phyloP scores from a whole-genome alignment of 2,113 vertebrate genomes.

The Mustelus asterias region DNA sequence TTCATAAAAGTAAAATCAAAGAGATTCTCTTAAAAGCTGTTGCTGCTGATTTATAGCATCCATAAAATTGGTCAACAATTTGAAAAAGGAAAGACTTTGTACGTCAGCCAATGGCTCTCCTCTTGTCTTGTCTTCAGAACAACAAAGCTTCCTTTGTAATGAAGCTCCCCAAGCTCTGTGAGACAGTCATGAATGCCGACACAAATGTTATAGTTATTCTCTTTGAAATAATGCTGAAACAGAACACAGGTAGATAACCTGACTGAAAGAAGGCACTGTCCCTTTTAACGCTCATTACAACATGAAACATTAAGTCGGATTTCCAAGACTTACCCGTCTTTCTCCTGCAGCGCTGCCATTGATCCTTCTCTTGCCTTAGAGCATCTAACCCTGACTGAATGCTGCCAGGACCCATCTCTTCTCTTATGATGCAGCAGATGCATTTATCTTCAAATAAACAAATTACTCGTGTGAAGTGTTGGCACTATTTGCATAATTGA shows the following conservation, averaged over 20 bases:
- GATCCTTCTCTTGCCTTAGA: conserved; percentile 86
- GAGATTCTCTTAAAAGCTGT: too few relatives aligned
- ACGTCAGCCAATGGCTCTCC: neutral
- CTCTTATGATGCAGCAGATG: conserved; percentile 88
- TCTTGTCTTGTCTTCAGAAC: neutral
- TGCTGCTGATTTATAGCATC: neutral
- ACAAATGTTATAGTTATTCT: neutral
- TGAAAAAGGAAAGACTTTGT: neutral
- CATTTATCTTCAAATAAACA: conserved; percentile 93
- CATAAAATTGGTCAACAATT: neutral
- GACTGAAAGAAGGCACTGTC: neutral
- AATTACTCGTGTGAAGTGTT: conserved; percentile 92
- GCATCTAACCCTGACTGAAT: conserved; percentile 69
- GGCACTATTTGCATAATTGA: conserved; percentile 99
- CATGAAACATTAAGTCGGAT: neutral
- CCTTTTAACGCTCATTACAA: neutral
- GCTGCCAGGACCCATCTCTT: conserved; percentile 77
- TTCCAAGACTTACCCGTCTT: conserved; percentile 53
- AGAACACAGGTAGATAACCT: neutral
- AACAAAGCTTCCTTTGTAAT: neutral
- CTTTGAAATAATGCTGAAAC: neutral
- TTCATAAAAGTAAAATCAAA: neutral
- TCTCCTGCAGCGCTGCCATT: conserved; percentile 80
- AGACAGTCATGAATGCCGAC: neutral
- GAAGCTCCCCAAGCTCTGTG: neutral